Evolutionary conservation across 2,113 vertebrate genomes (phyloP).

Genomic region (Chionis minor): DNA sequence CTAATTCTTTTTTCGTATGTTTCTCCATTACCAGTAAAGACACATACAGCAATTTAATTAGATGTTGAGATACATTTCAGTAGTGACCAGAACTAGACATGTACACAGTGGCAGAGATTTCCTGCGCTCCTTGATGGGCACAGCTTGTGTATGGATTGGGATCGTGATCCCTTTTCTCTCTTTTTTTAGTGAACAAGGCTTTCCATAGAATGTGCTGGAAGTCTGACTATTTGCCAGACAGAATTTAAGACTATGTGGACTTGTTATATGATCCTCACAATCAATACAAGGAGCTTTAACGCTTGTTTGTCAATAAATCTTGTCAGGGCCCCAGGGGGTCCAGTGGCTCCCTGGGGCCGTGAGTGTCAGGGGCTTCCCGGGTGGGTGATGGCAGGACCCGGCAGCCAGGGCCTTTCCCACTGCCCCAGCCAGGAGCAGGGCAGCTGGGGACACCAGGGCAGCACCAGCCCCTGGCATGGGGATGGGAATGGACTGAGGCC

Average conservation of each 20-base stretch:
- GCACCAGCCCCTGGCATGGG: accelerated
- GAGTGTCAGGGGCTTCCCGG: not conserved
- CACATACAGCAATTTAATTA: not conserved
- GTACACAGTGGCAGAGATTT: not conserved
- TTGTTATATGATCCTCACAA: not conserved
- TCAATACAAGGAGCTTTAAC: not conserved
- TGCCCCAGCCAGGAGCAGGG: not conserved
- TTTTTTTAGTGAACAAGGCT: not conserved
- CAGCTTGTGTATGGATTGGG: not conserved
- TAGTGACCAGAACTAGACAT: not conserved
- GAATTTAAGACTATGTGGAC: not conserved
- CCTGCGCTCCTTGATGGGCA: not conserved
- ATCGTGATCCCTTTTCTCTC: not conserved
- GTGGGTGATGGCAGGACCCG: too few relatives aligned
- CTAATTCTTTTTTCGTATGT: not conserved
- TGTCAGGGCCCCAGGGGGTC: not conserved
- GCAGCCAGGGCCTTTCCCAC: not conserved
- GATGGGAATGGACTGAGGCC: not conserved
- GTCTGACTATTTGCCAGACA: not conserved
- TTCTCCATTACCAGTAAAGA: not conserved
- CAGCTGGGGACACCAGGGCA: accelerated
- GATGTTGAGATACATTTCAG: not conserved
- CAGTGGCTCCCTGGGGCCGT: accelerated
- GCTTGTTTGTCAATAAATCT: not conserved
- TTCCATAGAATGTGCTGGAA: not conserved